Percentiles rank a stretch among this genome's conserved stretches.
Evolutionary conservation across 1,140 invertebrate species (phyloP).

Genomic region (Drosophila ercepeae): DNA sequence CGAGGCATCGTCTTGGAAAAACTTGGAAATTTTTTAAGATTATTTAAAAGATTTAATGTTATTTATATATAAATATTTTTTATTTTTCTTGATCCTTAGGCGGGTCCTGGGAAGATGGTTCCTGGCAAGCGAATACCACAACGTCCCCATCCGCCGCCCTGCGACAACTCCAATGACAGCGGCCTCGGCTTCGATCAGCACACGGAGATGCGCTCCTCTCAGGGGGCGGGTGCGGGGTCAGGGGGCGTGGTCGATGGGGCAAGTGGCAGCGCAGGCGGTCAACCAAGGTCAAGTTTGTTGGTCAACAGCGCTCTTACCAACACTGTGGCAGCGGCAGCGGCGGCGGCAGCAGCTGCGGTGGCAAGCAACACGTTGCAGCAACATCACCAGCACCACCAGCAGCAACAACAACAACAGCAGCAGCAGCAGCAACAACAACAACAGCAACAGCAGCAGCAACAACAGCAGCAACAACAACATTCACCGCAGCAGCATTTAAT

Average conservation of each 20-base stretch:
- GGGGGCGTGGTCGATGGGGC: slow-evolving; percentile 4
- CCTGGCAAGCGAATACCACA: slow-evolving; percentile 84
- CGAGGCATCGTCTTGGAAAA: too few relatives aligned
- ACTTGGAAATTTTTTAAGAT: too few relatives aligned
- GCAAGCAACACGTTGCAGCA: slow-evolving; percentile 64
- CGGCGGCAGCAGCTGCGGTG: slow-evolving; percentile 61
- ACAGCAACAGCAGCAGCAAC: slow-evolving; percentile 42
- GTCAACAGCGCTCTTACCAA: slow-evolving; percentile 59
- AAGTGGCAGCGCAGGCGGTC: slow-evolving; percentile 8
- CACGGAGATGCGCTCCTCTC: slow-evolving; percentile 66
- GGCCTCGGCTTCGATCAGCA: slow-evolving; percentile 90
- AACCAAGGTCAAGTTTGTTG: slow-evolving; percentile 38
- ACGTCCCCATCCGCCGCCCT: slow-evolving; percentile 84
- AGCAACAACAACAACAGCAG: slow-evolving; percentile 53
- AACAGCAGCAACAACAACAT: slow-evolving; percentile 59
- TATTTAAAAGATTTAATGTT: too few relatives aligned
- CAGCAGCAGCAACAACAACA: slow-evolving; percentile 52
- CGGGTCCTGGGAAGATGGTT: slow-evolving; percentile 84
- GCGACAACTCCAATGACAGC: slow-evolving; percentile 94
- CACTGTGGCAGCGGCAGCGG: slow-evolving; percentile 56
- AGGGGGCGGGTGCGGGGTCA: slow-evolving; percentile 17
- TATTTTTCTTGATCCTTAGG: slow-evolving; percentile 24
- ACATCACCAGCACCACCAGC: slow-evolving; percentile 57
- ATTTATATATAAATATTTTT: background rate
- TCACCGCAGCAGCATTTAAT: slow-evolving; percentile 79